Base-by-base conservation (phyloP, 2,888 invertebrate species). In the Slavum lentiscoides region DNA sequence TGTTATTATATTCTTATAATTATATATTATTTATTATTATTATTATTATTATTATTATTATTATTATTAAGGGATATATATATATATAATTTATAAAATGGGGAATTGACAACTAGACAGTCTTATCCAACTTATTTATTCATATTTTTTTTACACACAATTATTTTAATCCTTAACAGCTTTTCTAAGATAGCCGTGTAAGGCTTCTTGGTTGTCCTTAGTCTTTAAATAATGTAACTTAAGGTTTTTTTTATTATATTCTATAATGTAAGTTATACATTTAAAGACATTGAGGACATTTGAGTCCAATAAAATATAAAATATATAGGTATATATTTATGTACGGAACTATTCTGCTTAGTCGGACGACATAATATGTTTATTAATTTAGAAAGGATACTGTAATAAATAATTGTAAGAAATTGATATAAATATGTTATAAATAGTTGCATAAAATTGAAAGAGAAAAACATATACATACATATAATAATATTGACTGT, bases 151-250 rank as follows among this genome's bases (percentile, higher is more conserved):
- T 53, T 75, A 59, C 58, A 80, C 39, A 80, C 58, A 72, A 72
- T 70, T 72, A 58, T 49, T 49, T 80, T 72, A 64, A 72, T 80
- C 58, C 30, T 72, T 64, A 80, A 80, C 80, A 80, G 80, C 80
- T 80, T 80, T 80, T 80, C 17, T 58, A 72, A 80, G 72, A 70
- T 64, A 80, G 80, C 70, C 72, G 11, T 61, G 72, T 72, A 72
- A 70, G 80, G 72, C 80, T 72, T 80, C 58, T 72, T 72, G 62
- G 72, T 80, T 80, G 80, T 80, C 80, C 72, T 80, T 80, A 80
- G 80, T 80, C 80, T 80, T 80, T 80, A 72, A 80, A 80, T 80
- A 80, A 70, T 80, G 80, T 72, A 80, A 80, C 72, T 80, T 80
- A 80, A 80, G 75, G 75, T 64, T 72, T 80, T 74, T 77, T 80